These are phyloP conservation scores for Sylvilagus floridanus DNA, from an alignment of 2,797 vertebrate species.

Conservation along the genomic window DNA sequence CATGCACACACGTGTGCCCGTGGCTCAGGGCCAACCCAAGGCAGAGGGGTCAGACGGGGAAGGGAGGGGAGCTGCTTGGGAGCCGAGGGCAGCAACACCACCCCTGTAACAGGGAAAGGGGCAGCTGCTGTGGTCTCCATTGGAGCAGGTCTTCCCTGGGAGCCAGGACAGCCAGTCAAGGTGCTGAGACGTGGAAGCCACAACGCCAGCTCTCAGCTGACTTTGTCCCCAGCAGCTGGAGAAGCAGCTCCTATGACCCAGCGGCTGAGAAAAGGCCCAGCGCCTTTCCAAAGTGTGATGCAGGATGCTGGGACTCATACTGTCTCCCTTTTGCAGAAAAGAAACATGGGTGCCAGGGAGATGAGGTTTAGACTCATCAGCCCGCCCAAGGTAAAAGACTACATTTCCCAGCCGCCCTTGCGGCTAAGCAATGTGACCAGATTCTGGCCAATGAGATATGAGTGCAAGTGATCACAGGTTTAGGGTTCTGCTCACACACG, in stretches of 20 bases:
- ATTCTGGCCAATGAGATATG: background rate
- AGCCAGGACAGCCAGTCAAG: background rate
- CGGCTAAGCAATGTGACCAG: background rate
- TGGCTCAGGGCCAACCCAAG: background rate
- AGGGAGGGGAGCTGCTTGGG: background rate
- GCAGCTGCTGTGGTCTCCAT: background rate
- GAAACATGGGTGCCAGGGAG: background rate
- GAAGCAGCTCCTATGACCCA: background rate
- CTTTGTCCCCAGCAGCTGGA: background rate
- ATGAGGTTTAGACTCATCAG: background rate
- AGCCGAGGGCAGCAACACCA: background rate
- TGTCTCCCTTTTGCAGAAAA: background rate
- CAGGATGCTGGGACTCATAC: background rate
- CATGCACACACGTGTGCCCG: no score
- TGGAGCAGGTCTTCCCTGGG: background rate
- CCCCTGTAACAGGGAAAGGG: background rate
- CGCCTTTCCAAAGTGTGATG: background rate
- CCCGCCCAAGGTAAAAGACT: background rate
- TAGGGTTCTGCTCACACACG: background rate
- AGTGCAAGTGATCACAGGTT: background rate
- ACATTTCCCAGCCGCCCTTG: background rate
- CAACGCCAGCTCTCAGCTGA: background rate
- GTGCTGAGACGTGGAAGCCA: background rate
- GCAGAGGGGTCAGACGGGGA: background rate
- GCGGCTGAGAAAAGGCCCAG: background rate